A percentile compares a stretch with the other conserved stretches of the same genome.
Evolutionary conservation across 2,113 vertebrate genomes (phyloP).

Genomic region (Phrynocephalus versicolor): DNA sequence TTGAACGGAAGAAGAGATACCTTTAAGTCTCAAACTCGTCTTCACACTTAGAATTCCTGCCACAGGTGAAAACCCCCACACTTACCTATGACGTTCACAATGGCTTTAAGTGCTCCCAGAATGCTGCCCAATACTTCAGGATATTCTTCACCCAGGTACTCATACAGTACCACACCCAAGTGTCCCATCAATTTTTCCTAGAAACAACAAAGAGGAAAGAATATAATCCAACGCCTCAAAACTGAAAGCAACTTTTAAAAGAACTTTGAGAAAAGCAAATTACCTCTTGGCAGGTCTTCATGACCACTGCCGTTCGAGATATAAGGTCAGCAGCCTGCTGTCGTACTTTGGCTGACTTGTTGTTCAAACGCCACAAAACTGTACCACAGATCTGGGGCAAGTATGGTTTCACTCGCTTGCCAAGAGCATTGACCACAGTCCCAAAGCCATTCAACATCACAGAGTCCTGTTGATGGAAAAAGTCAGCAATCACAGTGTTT

Average conservation of each 20-base stretch:
- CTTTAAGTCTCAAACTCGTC: not conserved
- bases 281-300: slow-evolving; percentile 99
- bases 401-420: slow-evolving; percentile 97
- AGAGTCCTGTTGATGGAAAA: slow-evolving; percentile 83
- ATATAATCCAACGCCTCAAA: not conserved
- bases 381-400: slow-evolving; percentile 99
- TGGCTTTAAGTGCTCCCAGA: slow-evolving; percentile 95
- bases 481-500: not conserved
- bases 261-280: slow-evolving; percentile 16
- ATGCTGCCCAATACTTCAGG: slow-evolving; percentile 98
- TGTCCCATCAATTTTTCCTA: slow-evolving; percentile 99
- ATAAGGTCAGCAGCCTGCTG: slow-evolving; percentile 98
- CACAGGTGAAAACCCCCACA: not conserved
- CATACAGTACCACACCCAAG: slow-evolving; percentile 96
- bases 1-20: slow-evolving; percentile 10
- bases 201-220: slow-evolving; percentile 32
- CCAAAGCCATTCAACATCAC: slow-evolving; percentile 99
- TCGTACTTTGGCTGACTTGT: slow-evolving; percentile 97
- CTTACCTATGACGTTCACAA: slow-evolving; percentile 97
- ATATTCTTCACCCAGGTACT: slow-evolving; percentile 98
- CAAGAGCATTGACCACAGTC: slow-evolving; percentile 97
- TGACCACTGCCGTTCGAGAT: slow-evolving; percentile 97
- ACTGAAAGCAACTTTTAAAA: not conserved
- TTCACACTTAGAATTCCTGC: not conserved
- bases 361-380: slow-evolving; percentile 97